A percentile compares a stretch with the other conserved stretches of the same genome.
phyloP scores from a whole-genome alignment of 2,113 vertebrate genomes.

The Alectura lathami region DNA sequence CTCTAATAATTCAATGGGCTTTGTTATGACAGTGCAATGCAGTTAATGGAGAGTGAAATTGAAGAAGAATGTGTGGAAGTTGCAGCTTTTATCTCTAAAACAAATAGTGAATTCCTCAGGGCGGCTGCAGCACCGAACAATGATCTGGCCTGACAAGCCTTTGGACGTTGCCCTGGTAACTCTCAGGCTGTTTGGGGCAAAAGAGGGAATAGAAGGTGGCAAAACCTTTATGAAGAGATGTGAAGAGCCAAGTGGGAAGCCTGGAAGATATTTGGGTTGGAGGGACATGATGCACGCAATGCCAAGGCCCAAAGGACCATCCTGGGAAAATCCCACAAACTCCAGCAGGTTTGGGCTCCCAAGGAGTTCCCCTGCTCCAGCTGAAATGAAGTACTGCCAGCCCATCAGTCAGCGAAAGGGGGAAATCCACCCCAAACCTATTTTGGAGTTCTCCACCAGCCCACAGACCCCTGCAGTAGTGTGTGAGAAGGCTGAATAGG shows the following conservation, averaged over 20 bases:
- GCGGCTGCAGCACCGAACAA: conserved; percentile 70
- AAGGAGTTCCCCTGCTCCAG: neutral
- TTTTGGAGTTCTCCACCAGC: neutral
- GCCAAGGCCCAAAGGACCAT: neutral
- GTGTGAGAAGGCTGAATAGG: neutral
- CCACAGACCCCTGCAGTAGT: neutral
- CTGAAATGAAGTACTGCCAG: neutral
- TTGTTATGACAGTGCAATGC: conserved; percentile 53
- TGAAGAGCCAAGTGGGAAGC: neutral
- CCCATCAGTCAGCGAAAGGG: neutral
- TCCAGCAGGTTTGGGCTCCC: neutral
- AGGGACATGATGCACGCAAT: neutral
- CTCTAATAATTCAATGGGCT: conserved; percentile 21
- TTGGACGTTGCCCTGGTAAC: conserved; percentile 74
- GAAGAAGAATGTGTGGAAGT: conserved; percentile 81
- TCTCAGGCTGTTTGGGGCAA: conserved; percentile 53
- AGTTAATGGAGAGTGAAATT: conserved; percentile 73
- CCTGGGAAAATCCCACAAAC: neutral
- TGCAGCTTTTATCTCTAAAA: conserved; percentile 82
- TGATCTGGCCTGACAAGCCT: conserved; percentile 31
- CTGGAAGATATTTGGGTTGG: neutral
- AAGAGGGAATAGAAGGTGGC: conserved; percentile 42
- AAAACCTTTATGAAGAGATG: neutral
- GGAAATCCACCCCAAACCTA: neutral
- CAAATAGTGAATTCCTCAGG: conserved; percentile 82